Evolutionary conservation across 23 tunicate species (phyloP).

Genomic region (Oikopleura albicans): DNA sequence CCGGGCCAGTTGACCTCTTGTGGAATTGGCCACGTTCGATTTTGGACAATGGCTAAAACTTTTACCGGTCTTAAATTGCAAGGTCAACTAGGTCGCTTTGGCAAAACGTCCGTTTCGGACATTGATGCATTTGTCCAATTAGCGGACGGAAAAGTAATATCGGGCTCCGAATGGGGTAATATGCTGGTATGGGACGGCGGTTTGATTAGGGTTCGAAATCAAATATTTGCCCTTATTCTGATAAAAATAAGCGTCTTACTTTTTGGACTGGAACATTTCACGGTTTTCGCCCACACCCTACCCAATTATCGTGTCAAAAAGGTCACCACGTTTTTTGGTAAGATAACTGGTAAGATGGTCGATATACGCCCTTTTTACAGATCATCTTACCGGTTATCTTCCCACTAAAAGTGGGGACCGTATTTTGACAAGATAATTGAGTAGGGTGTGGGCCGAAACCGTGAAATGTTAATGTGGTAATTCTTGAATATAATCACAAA

Average conservation of each 20-base stretch:
- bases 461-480: too few relatives aligned
- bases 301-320: not conserved
- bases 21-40: constrained; percentile 86
- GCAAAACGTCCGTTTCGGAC: constrained; percentile 66
- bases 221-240: too few relatives aligned
- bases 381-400: too few relatives aligned
- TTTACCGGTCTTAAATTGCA: constrained; percentile 86
- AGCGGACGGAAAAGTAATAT: constrained; percentile 90
- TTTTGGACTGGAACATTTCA: not conserved
- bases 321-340: too few relatives aligned
- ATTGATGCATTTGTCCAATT: constrained; percentile 86
- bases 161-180: constrained; percentile 91
- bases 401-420: too few relatives aligned
- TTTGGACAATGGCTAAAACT: constrained; percentile 97
- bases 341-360: too few relatives aligned
- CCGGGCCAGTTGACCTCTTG: constrained; percentile 71
- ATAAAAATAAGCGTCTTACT: not conserved
- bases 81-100: constrained; percentile 88
- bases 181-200: constrained; percentile 98
- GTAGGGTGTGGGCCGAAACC: too few relatives aligned
- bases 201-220: constrained; percentile 77
- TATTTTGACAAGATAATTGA: too few relatives aligned
- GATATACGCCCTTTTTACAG: too few relatives aligned
- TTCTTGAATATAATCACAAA: too few relatives aligned
- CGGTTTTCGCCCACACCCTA: not conserved